Percentiles rank a stretch among this genome's conserved stretches.
phyloP scores from a whole-genome alignment of 2,797 vertebrate species.

The Alcedo atthis region DNA sequence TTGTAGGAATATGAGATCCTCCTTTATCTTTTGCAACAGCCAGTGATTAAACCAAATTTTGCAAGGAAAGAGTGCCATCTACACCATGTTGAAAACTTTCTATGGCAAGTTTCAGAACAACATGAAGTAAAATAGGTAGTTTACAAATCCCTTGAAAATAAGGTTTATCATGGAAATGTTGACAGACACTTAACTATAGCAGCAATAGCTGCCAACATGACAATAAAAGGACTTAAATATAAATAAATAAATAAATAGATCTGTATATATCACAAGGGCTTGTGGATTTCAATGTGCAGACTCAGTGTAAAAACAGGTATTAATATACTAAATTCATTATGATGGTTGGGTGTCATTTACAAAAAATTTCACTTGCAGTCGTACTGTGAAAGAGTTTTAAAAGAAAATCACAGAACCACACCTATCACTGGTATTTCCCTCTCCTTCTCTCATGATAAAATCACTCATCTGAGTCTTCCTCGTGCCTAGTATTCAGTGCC shows the following conservation, averaged over 20 bases:
- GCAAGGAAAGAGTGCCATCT: conserved; percentile 49
- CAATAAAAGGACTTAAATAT: conserved; percentile 72
- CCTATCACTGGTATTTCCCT: not conserved
- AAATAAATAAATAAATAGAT: conserved; percentile 1
- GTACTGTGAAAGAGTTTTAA: conserved; percentile 39
- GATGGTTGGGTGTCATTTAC: conserved; percentile 43
- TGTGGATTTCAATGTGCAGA: conserved; percentile 65
- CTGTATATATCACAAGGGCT: conserved; percentile 56
- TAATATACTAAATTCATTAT: conserved; percentile 63
- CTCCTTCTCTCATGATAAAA: not conserved
- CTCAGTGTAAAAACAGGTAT: conserved; percentile 48
- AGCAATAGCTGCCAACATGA: conserved; percentile 55
- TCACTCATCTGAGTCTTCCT: conserved; percentile 19
- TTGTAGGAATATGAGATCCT: not conserved
- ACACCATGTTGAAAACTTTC: conserved; percentile 58
- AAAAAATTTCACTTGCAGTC: conserved; percentile 53
- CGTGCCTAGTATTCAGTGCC: not conserved
- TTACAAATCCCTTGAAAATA: conserved; percentile 75
- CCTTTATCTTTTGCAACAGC: conserved; percentile 33
- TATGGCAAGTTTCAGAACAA: conserved; percentile 54
- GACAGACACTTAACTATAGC: conserved; percentile 69
- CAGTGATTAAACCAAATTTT: conserved; percentile 60
- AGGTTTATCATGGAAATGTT: conserved; percentile 75
- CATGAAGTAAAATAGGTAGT: conserved; percentile 63
- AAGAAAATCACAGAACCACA: not conserved